These are phyloP conservation scores for Hippocampus guttulatus DNA, from an alignment of 2,113 vertebrate species.

Conservation along the genomic window DNA sequence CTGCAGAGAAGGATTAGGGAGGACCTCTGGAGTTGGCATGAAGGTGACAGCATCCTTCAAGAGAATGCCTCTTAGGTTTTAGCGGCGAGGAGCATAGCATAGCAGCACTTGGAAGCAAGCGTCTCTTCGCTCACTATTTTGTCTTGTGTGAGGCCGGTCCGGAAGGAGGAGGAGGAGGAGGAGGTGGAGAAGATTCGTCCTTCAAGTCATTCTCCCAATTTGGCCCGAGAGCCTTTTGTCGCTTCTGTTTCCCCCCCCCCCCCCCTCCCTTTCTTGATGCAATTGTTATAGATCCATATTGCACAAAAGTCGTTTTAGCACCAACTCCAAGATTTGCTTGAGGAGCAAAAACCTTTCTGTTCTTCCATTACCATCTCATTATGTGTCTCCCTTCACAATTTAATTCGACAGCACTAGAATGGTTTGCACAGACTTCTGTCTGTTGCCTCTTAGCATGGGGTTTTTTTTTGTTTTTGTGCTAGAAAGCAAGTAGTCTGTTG, in stretches of 20 bases:
- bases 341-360: conserved; percentile 56
- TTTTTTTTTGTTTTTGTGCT: not conserved
- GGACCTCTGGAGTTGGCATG: conserved; percentile 43
- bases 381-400: conserved; percentile 51
- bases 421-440: conserved; percentile 42
- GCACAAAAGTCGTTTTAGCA: conserved; percentile 49
- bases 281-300: conserved; percentile 63
- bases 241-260: conserved; percentile 35
- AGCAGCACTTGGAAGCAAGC: conserved; percentile 68
- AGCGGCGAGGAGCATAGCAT: conserved; percentile 40
- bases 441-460: conserved; percentile 14
- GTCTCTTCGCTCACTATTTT: conserved; percentile 56
- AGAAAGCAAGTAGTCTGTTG: conserved; percentile 3
- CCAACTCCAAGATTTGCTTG: conserved; percentile 52
- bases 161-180: conserved; percentile 22
- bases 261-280: conserved; percentile 47
- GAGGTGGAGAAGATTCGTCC: conserved; percentile 42
- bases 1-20: conserved; percentile 34
- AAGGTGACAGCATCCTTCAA: conserved; percentile 47
- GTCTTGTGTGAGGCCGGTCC: conserved; percentile 23
- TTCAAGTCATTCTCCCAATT: conserved; percentile 67
- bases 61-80: conserved; percentile 20
- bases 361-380: conserved; percentile 66
- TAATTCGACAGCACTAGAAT: conserved; percentile 44
- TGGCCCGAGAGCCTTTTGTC: conserved; percentile 57